Evolutionary conservation across 2,113 vertebrate genomes (phyloP).

Genomic region (Cavia porcellus): DNA sequence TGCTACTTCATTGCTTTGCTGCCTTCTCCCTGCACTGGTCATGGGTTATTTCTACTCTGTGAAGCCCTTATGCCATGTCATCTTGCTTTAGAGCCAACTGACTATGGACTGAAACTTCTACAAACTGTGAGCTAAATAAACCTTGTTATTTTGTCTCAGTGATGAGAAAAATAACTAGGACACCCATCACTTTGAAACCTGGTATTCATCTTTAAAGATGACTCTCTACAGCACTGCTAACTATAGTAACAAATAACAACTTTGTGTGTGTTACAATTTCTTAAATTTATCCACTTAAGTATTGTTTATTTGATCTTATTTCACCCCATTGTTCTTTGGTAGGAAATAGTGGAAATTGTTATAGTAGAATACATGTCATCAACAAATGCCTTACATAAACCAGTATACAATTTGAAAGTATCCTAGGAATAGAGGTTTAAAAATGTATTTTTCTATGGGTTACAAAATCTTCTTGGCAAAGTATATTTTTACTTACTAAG

Average conservation of each 20-base stretch:
- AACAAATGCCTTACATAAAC: background rate
- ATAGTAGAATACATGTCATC: background rate
- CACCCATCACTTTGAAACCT: constrained; percentile 42
- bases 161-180: background rate
- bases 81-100: background rate
- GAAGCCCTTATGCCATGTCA: background rate
- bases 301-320: background rate
- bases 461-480: background rate
- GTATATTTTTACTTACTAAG: constrained; percentile 6
- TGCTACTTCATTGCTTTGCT: background rate
- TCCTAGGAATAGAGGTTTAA: background rate
- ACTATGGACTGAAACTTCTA: background rate
- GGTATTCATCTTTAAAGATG: constrained; percentile 6
- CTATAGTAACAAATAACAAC: background rate
- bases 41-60: background rate
- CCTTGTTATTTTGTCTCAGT: background rate
- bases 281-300: constrained; percentile 20
- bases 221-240: background rate
- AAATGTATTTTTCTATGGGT: background rate
- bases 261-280: background rate
- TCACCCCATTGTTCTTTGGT: background rate
- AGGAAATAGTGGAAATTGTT: background rate
- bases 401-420: background rate
- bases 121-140: background rate
- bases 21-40: background rate